Evolutionary conservation across 1,140 invertebrate genomes (phyloP).

Genomic region (Drosophila subobscura): DNA sequence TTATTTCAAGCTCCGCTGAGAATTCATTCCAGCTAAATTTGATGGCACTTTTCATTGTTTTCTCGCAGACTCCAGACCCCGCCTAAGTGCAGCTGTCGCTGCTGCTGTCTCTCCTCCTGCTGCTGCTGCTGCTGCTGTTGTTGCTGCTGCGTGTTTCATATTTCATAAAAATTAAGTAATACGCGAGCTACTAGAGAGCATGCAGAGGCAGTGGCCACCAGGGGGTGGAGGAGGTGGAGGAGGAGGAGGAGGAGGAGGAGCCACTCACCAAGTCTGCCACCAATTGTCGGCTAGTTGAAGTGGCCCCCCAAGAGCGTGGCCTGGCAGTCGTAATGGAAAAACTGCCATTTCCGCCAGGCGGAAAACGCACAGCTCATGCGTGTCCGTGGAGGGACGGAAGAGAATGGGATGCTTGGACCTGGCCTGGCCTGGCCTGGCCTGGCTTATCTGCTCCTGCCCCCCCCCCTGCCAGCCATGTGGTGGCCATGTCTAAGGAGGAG

Average conservation of each 20-base stretch:
- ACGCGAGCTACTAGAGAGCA: conserved; percentile 13
- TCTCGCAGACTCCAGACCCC: neutral
- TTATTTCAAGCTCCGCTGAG: conserved; percentile 38
- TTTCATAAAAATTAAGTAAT: conserved; percentile 82
- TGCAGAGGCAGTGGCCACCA: neutral
- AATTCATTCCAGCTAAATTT: conserved; percentile 55
- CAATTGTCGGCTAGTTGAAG: conserved; percentile 49
- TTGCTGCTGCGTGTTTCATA: conserved; percentile 55
- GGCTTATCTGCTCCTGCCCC: conserved; percentile 39
- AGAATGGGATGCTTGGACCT: conserved; percentile 6
- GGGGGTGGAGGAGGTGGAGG: neutral
- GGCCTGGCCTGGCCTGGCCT: conserved; percentile 5
- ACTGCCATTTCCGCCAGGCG: conserved; percentile 72
- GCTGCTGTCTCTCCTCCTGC: conserved; percentile 5
- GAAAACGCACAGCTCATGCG: conserved; percentile 67
- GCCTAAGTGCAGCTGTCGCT: conserved; percentile 38
- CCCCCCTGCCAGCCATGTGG: conserved; percentile 3
- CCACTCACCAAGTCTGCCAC: conserved; percentile 1
- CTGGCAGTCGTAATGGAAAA: conserved; percentile 70
- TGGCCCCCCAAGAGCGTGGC: conserved; percentile 33
- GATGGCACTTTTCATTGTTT: conserved; percentile 51
- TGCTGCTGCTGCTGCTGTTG: conserved; percentile 25
- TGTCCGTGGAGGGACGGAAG: conserved; percentile 10
- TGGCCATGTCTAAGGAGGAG: conserved; percentile 28
- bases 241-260: neutral